A percentile compares a stretch with the other conserved stretches of the same genome.
Conservation (phyloP, 2,888 invertebrate species). For the Encarsia formosa region DNA sequence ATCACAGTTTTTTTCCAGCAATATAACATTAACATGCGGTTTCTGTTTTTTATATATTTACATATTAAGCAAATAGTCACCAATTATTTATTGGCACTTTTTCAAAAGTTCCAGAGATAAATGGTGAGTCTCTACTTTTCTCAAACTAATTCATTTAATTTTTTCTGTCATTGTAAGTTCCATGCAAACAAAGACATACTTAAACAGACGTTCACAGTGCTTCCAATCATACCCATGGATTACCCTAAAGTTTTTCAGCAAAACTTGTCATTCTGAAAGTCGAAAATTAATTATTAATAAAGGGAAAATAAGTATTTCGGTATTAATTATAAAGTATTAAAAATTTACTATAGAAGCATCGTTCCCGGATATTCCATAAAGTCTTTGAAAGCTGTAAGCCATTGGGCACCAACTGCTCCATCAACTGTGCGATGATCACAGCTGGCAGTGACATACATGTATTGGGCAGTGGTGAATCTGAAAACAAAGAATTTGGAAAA, state of each 20-base stretch:
- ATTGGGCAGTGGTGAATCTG: conserved; percentile 70
- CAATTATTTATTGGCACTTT: conserved; percentile 9
- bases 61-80: conserved; percentile 18
- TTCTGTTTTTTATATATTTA: conserved; percentile 27
- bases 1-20: no score
- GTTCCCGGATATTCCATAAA: conserved; percentile 88
- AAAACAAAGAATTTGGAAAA: conserved; percentile 28
- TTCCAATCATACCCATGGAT: conserved; percentile 12
- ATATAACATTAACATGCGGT: no score
- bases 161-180: background rate
- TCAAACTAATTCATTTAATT: background rate
- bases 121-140: conserved; percentile 6
- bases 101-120: conserved; percentile 4
- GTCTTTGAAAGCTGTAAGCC: conserved; percentile 85
- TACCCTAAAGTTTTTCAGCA: conserved; percentile 1
- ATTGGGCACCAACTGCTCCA: conserved; percentile 95
- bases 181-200: background rate
- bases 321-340: background rate
- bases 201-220: conserved; percentile 2
- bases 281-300: no score
- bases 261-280: conserved; percentile 5
- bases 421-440: conserved; percentile 97
- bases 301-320: no score
- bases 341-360: conserved; percentile 75
- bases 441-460: conserved; percentile 88